Conservation (phyloP, 1,140 invertebrate species). For the Pseudomyrmex dendroicus region DNA sequence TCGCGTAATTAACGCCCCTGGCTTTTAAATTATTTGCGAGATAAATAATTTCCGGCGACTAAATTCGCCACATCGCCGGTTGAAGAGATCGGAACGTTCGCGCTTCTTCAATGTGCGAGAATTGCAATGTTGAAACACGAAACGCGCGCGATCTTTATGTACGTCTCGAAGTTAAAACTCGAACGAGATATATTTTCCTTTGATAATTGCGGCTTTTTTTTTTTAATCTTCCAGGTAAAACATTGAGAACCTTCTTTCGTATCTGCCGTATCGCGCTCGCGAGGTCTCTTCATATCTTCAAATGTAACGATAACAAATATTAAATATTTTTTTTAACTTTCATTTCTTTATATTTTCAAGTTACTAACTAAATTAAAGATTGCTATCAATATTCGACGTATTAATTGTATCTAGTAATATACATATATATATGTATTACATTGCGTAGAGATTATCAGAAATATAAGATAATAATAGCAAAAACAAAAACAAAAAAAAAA, state of each 20-base stretch:
- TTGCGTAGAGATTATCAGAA: neutral
- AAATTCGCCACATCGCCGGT: conserved; percentile 14
- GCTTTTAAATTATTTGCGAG: conserved; percentile 55
- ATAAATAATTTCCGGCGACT: conserved; percentile 50
- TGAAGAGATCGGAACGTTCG: neutral
- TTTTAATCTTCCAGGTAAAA: neutral
- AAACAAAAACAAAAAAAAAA: neutral
- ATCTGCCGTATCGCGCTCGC: neutral
- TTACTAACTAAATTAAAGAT: too few species aligned
- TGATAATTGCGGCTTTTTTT: neutral
- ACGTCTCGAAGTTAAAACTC: too few species aligned
- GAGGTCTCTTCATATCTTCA: too few species aligned
- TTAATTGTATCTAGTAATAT: neutral
- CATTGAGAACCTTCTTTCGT: neutral
- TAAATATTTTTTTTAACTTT: too few species aligned
- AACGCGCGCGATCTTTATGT: too few species aligned
- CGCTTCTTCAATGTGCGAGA: neutral
- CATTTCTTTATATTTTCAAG: neutral
- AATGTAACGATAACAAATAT: too few species aligned
- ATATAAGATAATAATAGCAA: too few species aligned
- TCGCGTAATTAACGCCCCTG: conserved; percentile 52
- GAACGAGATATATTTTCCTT: neutral
- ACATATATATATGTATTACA: neutral
- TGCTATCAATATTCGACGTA: neutral
- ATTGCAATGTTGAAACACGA: neutral